Evolutionary conservation across 2,888 invertebrate genomes (phyloP), one percentile per base, ranked within the genome.

Genomic region (Cylloceria caligata): DNA sequence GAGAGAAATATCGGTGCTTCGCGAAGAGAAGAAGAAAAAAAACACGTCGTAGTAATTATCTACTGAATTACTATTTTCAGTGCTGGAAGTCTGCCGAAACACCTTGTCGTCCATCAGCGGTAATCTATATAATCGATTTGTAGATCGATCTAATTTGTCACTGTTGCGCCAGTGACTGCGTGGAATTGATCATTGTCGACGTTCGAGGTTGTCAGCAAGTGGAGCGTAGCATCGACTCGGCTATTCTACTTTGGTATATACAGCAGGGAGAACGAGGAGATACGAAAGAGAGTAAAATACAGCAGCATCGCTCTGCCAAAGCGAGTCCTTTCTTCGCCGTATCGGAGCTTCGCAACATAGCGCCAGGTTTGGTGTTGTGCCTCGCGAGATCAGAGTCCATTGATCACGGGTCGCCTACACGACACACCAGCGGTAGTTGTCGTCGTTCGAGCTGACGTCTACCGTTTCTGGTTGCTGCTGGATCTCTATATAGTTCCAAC

Each of bases 341-440:
- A 55, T 39, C 36, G 3, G 57, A 36, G 67, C 72, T 55, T 64
- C 39, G 75, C 75, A 75, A 45, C 62, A 34, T 34, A 36, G 34
- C 45, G 72, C 83, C 83, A 52, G 62, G 67, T 80, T 79, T 80
- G 83, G 83, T 49, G 67, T 72, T 80, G 57, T 60, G 67, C 71
- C 67, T 65, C 60, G 76, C 69, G 80, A 77, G 83, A 83, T 75
- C 75, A 52, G 83, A 83, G 83, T 83, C 83, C 77, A 83, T 83
- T 80, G 83, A 83, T 83, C 83, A 80, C 83, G 57, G 76, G 77
- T 80, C 57, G 80, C 79, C 82, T 65, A 57, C 77, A 62, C 71
- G 77, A 42, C 55, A 21, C 57, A 76, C 42, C 52, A 76, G 49
- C 65, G 39, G 67, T 30, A 11, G 30, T 60, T 45, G 55, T 24